Evolutionary conservation across 2,888 invertebrate species (phyloP), one percentile per base, ranked within the genome.

Genomic region (Yponomeuta sedellus): DNA sequence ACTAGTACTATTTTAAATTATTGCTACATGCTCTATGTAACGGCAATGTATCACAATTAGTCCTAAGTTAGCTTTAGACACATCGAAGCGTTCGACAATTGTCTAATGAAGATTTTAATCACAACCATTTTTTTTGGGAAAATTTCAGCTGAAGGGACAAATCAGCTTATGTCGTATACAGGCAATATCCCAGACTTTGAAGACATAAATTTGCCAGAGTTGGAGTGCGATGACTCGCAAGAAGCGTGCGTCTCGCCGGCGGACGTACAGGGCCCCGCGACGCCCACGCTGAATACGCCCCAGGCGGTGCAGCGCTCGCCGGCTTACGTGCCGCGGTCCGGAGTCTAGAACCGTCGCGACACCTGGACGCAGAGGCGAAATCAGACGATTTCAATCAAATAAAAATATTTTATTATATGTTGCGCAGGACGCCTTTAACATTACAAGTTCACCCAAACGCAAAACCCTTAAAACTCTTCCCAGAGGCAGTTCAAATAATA

Each of bases 101-200:
- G 44, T 16, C 44, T 52, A 12, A 52, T 52, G 16, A 52, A 3
- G 44, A 34, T 58, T 19, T 58, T 58, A 58, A 58, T 20, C 16
- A 12, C n/a, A 58, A 58, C 58, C 20, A 34, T 63, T 10, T 80
- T 5, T 80, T 75, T 80, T 79, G 79, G 79, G 76, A 74, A 73
- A 75, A 73, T 91, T 91, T 90, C 90, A 91, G 89, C 87, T 85
- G 91, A 92, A 81, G 86, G 83, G 79, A 61, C 68, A 39, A 90
- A 88, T 88, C 90, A 92, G 86, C 83, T 92, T 79, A 92, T 92
- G 71, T 92, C 92, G 80, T 92, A 92, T 86, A 88, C 90, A 86
- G 90, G 89, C 73, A 88, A 84, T 87, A 85, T 89, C 83, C 91
- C 92, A 82, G 90, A 91, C 86, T 89, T 92, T 82, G 91, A 87